These are phyloP conservation scores for Catocala fraxini DNA, from an alignment of 2,888 invertebrate species.

Conservation along the genomic window DNA sequence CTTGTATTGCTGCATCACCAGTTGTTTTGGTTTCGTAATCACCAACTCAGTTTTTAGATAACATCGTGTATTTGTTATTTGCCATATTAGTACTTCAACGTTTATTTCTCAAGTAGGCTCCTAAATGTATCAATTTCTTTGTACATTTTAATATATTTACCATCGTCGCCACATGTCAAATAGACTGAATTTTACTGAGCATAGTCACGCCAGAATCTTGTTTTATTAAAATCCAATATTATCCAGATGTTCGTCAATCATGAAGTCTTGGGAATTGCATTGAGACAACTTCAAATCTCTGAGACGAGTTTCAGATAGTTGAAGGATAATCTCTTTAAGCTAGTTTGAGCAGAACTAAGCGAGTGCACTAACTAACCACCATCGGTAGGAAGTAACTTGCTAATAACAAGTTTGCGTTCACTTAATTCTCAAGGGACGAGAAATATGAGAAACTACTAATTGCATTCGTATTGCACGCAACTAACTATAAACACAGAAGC, in stretches of 20 bases:
- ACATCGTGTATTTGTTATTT: no score
- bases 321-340: constrained; percentile 11
- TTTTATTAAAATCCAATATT: no score
- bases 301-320: not conserved
- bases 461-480: constrained; percentile 1
- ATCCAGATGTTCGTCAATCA: not conserved
- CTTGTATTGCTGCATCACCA: no score
- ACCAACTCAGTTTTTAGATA: no score
- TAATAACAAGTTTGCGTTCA: constrained; percentile 5
- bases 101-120: no score
- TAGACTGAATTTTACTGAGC: no score
- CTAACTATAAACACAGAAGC: not conserved
- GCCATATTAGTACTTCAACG: no score
- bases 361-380: constrained; percentile 10
- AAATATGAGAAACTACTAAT: constrained; percentile 12
- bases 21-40: no score
- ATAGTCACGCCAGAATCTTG: no score
- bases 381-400: constrained; percentile 5
- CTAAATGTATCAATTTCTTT: no score
- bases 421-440: not conserved
- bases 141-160: no score
- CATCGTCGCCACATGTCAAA: no score
- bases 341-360: constrained; percentile 1
- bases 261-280: not conserved
- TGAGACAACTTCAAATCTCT: constrained; percentile 3